Evolutionary conservation across 2,888 invertebrate genomes (phyloP).

Genomic region (Litoditis marina): DNA sequence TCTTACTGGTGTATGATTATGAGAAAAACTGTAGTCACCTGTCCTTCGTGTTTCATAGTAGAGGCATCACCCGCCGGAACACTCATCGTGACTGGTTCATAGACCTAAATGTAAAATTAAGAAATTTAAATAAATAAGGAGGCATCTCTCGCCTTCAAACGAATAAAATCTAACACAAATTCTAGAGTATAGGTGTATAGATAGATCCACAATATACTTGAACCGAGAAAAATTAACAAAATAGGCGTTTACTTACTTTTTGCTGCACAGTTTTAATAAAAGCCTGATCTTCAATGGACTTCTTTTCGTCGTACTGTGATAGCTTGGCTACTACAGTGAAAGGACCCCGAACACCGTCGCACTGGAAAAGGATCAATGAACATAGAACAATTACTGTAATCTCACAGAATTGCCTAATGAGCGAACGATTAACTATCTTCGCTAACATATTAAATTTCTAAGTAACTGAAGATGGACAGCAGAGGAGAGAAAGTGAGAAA

Average conservation of each 20-base stretch:
- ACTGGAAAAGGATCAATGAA: constrained; percentile 30
- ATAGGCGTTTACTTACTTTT: not conserved
- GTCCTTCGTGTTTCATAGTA: too few relatives aligned
- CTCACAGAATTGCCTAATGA: too few relatives aligned
- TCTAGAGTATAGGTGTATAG: not conserved
- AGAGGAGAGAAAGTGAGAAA: not conserved
- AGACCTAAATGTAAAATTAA: too few relatives aligned
- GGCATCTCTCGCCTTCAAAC: too few relatives aligned
- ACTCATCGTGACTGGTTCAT: too few relatives aligned
- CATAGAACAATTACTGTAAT: too few relatives aligned
- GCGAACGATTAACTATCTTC: too few relatives aligned
- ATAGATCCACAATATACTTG: not conserved
- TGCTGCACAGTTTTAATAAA: constrained; percentile 21
- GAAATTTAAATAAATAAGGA: too few relatives aligned
- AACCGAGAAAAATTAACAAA: not conserved
- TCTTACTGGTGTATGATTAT: too few relatives aligned
- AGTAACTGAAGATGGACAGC: not conserved
- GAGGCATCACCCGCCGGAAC: too few relatives aligned
- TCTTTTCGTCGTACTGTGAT: constrained; percentile 33
- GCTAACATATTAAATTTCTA: too few relatives aligned
- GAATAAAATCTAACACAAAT: not conserved
- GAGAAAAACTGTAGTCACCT: too few relatives aligned
- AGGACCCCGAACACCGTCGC: constrained; percentile 47
- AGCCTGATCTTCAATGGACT: constrained; percentile 43
- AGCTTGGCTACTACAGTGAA: constrained; percentile 33